Evolutionary conservation across 2,113 vertebrate genomes (phyloP).

Genomic region (Cebus imitator): DNA sequence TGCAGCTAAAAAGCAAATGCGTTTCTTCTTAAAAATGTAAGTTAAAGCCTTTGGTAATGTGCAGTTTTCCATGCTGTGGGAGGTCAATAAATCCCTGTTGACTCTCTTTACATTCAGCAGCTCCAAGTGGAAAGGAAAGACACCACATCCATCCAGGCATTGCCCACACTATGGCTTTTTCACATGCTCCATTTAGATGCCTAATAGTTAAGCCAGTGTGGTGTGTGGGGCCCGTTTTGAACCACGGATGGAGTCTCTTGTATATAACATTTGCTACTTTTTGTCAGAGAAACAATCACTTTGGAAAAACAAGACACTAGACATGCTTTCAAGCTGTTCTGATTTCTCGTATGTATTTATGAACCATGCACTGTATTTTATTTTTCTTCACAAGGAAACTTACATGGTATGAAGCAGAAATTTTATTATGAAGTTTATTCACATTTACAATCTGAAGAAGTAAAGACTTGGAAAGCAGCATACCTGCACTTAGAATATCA

Average conservation of each 20-base stretch:
- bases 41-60: conserved; percentile 45
- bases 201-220: conserved; percentile 52
- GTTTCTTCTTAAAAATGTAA: conserved; percentile 49
- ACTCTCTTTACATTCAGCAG: conserved; percentile 58
- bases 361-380: background rate
- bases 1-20: background rate
- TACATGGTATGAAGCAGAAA: background rate
- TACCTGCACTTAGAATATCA: background rate
- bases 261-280: conserved; percentile 5
- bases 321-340: conserved; percentile 22
- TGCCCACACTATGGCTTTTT: conserved; percentile 12
- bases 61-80: conserved; percentile 59
- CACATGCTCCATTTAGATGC: conserved; percentile 66
- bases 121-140: conserved; percentile 43
- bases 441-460: background rate
- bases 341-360: conserved; percentile 35
- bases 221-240: conserved; percentile 47
- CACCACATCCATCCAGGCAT: conserved; percentile 42
- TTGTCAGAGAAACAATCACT: conserved; percentile 51
- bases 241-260: background rate
- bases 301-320: conserved; percentile 38
- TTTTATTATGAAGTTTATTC: conserved; percentile 7
- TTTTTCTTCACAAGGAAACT: background rate
- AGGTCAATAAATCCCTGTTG: conserved; percentile 66
- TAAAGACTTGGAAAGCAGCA: background rate